Percentiles rank a stretch among this genome's conserved stretches.
Conservation (phyloP, 2,113 vertebrate genomes). For the Sorex fumeus region DNA sequence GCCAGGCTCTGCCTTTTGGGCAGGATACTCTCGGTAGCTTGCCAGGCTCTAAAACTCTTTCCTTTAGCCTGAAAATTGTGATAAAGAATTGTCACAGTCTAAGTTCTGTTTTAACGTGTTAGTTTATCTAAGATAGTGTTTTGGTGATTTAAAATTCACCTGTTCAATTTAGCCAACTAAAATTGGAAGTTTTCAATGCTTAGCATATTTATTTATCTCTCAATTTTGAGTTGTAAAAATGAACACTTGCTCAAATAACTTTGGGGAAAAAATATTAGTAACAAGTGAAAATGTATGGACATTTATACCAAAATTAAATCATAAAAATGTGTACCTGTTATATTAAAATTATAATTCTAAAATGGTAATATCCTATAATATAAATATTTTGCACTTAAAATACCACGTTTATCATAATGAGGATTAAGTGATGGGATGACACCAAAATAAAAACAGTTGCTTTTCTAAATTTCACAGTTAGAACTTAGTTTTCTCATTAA, state of each 20-base stretch:
- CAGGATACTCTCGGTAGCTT: no score
- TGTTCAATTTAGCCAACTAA: conserved; percentile 17
- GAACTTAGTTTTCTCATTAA: conserved; percentile 49
- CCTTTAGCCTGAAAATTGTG: neutral
- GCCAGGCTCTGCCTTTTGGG: no score
- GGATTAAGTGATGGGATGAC: conserved; percentile 10
- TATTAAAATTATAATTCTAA: conserved; percentile 35
- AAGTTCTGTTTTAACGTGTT: conserved; percentile 10
- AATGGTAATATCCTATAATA: neutral
- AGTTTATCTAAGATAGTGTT: neutral
- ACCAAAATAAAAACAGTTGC: neutral
- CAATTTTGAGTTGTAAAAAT: conserved; percentile 22
- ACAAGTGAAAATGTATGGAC: conserved; percentile 4
- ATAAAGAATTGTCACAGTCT: neutral
- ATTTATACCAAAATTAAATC: conserved; percentile 52
- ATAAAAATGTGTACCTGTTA: neutral
- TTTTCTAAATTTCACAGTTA: conserved; percentile 68
- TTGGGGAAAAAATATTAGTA: conserved; percentile 23
- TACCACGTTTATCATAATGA: neutral
- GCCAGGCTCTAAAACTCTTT: conserved; percentile 8
- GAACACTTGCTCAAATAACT: neutral
- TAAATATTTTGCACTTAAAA: neutral
- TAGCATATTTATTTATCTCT: neutral
- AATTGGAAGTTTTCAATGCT: conserved; percentile 24
- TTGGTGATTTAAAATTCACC: neutral